Base-by-base conservation (phyloP, 2,888 invertebrate species). In the Phaedon cochleariae region DNA sequence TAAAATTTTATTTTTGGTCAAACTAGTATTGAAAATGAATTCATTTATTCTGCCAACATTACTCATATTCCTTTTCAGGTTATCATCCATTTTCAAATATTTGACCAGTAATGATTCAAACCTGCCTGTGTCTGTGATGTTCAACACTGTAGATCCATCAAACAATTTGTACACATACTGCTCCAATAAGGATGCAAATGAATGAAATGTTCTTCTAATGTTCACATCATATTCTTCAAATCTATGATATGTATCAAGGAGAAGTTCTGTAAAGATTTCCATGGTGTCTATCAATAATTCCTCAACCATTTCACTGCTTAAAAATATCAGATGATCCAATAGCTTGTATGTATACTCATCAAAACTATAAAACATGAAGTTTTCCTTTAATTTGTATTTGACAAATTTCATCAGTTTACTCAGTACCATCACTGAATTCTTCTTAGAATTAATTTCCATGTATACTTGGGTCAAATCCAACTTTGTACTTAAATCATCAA, bases 391-490 rank as follows among this genome's bases (percentile, higher is more conserved):
- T 59, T 78, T 76, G 51, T 74, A 70, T 29, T 74, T 70, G 10
- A 82, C 64, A 53, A 83, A 72, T 65, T 75, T 76, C 48, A 80
- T 65, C 26, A 77, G 59, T 63, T 79, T 77, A 12, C 68, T 66
- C 65, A 81, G 72, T 55, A 83, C 71, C n/a, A 64, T 62, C 48
- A 45, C 49, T 57, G 66, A 79, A 76, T 57, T 70, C 41, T 52
- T 53, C 61, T 66, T 61, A 59, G 45, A 77, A 67, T 21, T 52
- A 15, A 83, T 71, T 69, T 79, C 74, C 18, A 83, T 74, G 51
- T 71, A 73, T 46, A 78, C 71, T 18, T 79, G 72, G 26, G 71
- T 77, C 59, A 83, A 74, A 74, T 80, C 77, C 41, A 83, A 73
- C 67, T 73, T 72, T 12, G 70, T 62, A 52, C 69, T 68, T 51